Percentiles rank a stretch among this genome's conserved stretches.
These are phyloP conservation scores for Rissa tridactyla DNA, from an alignment of 2,113 vertebrate species.

Conservation along the genomic window DNA sequence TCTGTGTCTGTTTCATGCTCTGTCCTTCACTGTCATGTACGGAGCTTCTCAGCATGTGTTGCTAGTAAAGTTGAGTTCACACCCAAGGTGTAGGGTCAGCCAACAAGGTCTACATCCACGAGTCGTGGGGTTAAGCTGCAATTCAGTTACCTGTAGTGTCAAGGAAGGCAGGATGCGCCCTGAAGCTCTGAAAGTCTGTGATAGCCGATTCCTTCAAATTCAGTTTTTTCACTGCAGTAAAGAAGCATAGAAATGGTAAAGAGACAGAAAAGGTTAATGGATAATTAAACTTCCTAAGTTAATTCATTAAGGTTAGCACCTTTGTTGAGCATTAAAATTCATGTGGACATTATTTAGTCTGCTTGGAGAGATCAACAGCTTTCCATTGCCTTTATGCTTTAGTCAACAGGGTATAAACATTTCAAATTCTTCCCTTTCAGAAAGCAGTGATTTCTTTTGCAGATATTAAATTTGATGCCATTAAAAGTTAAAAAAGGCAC, in stretches of 20 bases:
- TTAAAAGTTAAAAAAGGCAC: background rate
- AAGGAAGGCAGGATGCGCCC: background rate
- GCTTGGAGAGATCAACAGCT: background rate
- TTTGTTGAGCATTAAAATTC: background rate
- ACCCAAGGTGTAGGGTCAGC: background rate
- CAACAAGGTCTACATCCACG: background rate
- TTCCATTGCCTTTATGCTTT: background rate
- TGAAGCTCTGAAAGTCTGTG: background rate
- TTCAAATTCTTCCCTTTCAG: background rate
- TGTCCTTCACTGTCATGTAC: slow-evolving; percentile 50
- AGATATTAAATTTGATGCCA: background rate
- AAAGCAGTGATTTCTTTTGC: background rate
- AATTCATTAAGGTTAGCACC: background rate
- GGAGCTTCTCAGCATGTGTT: slow-evolving; percentile 22
- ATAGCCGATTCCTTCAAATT: background rate
- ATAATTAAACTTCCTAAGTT: background rate
- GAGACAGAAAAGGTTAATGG: background rate
- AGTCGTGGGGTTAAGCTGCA: background rate
- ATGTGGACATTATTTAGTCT: background rate
- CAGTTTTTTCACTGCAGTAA: background rate
- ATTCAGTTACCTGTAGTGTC: background rate
- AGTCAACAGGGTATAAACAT: background rate
- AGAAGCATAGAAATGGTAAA: background rate
- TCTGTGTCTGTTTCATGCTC: slow-evolving; percentile 52
- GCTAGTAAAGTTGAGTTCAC: background rate